A percentile compares a stretch with the other conserved stretches of the same genome.
Conservation (phyloP, 2,888 invertebrate species). For the Macrophya alboannulata region DNA sequence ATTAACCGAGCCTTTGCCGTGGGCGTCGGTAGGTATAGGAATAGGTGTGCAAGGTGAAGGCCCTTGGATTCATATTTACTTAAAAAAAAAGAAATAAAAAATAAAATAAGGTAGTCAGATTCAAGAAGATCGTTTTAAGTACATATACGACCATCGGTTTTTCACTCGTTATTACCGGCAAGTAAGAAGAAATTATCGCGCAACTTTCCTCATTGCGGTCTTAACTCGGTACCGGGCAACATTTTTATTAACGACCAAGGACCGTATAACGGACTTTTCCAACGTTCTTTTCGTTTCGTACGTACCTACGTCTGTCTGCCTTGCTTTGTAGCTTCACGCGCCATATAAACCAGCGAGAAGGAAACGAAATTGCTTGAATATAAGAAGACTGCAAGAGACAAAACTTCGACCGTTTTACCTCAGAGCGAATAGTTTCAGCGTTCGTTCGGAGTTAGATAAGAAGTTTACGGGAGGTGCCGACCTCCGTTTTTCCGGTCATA, state of each 20-base stretch:
- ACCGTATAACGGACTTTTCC: slow-evolving; percentile 32
- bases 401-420: slow-evolving; percentile 46
- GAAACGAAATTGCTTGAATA: slow-evolving; percentile 32
- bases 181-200: slow-evolving; percentile 53
- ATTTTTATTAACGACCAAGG: slow-evolving; percentile 48
- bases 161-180: neutral
- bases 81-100: neutral
- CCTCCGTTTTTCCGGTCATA: neutral
- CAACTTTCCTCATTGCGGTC: slow-evolving; percentile 48
- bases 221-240: slow-evolving; percentile 45
- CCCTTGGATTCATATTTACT: neutral
- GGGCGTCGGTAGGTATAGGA: too few relatives aligned
- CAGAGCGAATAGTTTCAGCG: neutral
- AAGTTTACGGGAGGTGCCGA: slow-evolving; percentile 20
- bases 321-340: neutral
- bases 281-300: neutral
- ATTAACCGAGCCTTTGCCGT: slow-evolving; percentile 9
- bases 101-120: slow-evolving; percentile 13
- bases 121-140: neutral
- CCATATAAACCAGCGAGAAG: neutral
- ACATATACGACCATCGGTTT: neutral
- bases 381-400: slow-evolving; percentile 23
- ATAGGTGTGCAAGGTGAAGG: neutral
- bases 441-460: slow-evolving; percentile 4
- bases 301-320: slow-evolving; percentile 31